phyloP scores from a whole-genome alignment of 2,888 invertebrate species.

The Drosophila nigritarsus region DNA sequence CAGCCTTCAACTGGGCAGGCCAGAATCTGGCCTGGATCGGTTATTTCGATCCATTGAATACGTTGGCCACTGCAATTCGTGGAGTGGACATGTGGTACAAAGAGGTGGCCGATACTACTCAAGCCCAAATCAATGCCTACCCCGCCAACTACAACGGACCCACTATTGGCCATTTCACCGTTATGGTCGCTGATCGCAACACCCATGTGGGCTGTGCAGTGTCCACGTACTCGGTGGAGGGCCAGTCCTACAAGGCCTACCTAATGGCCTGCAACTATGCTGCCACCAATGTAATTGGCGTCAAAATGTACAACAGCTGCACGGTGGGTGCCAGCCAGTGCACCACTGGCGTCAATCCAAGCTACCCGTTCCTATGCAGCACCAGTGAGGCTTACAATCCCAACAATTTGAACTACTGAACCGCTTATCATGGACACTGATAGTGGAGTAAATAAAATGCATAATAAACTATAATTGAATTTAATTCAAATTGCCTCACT shows the following conservation, averaged over 20 bases:
- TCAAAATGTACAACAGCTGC: constrained; percentile 62
- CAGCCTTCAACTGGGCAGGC: constrained; percentile 65
- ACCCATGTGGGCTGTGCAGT: constrained; percentile 73
- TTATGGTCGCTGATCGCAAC: constrained; percentile 74
- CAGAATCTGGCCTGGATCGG: constrained; percentile 74
- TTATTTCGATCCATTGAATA: constrained; percentile 40
- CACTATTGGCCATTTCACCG: constrained; percentile 77
- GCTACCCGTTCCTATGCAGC: constrained; percentile 60
- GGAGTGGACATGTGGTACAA: constrained; percentile 72
- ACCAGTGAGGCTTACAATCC: constrained; percentile 51
- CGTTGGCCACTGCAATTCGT: neutral
- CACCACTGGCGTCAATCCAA: constrained; percentile 64
- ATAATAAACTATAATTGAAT: neutral
- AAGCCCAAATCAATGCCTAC: constrained; percentile 54
- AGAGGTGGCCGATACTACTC: constrained; percentile 53
- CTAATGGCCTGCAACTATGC: constrained; percentile 80
- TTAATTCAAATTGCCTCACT: neutral
- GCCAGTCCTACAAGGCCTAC: constrained; percentile 53
- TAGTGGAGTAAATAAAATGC: neutral
- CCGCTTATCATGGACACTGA: neutral
- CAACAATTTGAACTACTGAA: constrained; percentile 62
- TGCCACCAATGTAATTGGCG: constrained; percentile 63
- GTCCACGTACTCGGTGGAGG: constrained; percentile 41
- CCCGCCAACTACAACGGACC: constrained; percentile 60
- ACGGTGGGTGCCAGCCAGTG: constrained; percentile 61